A percentile compares a stretch with the other conserved stretches of the same genome.
Conservation (phyloP, 2,113 vertebrate species). For the Cariama cristata region DNA sequence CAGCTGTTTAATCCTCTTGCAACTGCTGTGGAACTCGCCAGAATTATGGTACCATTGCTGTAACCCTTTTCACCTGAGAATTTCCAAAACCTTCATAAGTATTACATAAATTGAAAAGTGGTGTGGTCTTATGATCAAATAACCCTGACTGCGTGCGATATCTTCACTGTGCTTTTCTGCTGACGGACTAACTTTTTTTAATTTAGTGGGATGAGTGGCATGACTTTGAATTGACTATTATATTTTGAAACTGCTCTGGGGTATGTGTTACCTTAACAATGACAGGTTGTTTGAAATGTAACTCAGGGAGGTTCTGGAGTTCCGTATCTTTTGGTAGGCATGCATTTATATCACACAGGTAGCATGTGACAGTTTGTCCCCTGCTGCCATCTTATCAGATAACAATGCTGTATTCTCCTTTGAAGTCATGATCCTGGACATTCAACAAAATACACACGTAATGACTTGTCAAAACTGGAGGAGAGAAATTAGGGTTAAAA, state of each 20-base stretch:
- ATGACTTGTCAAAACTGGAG: neutral
- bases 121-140: neutral
- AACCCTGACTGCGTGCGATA: neutral
- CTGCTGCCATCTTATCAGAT: neutral
- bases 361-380: neutral
- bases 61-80: neutral
- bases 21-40: neutral
- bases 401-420: neutral
- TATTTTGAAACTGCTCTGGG: neutral
- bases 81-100: neutral
- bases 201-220: neutral
- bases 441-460: neutral
- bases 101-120: neutral
- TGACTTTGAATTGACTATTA: neutral
- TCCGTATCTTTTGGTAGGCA: fast-evolving
- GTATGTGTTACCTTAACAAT: neutral
- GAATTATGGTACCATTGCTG: neutral
- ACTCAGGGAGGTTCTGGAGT: neutral
- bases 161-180: neutral
- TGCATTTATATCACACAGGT: neutral
- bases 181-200: neutral
- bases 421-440: neutral
- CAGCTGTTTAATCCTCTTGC: neutral
- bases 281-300: neutral
- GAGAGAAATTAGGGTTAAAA: neutral